Conservation (phyloP, 2,888 invertebrate species). For the Netelia inedita region DNA sequence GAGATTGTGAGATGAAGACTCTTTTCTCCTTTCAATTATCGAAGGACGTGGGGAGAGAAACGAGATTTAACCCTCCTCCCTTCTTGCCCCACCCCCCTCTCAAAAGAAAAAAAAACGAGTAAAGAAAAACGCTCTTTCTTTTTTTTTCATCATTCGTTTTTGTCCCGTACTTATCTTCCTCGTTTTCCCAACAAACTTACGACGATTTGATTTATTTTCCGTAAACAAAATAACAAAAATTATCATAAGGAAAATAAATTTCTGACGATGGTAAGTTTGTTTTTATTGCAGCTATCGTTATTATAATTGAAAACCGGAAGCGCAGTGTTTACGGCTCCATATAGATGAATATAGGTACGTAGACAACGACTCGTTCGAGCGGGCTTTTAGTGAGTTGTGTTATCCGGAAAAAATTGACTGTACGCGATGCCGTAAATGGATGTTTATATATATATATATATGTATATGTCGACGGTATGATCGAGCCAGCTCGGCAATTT, state of each 20-base stretch:
- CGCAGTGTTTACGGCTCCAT: background rate
- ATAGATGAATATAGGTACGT: background rate
- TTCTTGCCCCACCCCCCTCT: background rate
- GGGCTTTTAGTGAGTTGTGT: background rate
- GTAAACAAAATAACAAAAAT: no score
- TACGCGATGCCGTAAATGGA: background rate
- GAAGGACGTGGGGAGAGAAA: constrained; percentile 1
- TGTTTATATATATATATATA: constrained; percentile 14
- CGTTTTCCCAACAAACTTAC: no score
- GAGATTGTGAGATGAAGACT: constrained; percentile 59
- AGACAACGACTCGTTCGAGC: background rate
- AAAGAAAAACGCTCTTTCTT: background rate
- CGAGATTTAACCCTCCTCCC: background rate
- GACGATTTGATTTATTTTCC: no score
- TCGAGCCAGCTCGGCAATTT: background rate
- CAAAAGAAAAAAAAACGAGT: background rate
- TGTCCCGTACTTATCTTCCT: no score
- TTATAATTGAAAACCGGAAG: background rate
- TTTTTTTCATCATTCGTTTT: no score
- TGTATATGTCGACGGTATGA: background rate
- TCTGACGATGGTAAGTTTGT: no score
- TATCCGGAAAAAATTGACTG: background rate
- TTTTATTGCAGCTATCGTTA: background rate
- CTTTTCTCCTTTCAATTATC: constrained; percentile 57
- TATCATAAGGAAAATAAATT: no score